phyloP scores from a whole-genome alignment of 2,888 invertebrate species.

The Athetis lepigone region DNA sequence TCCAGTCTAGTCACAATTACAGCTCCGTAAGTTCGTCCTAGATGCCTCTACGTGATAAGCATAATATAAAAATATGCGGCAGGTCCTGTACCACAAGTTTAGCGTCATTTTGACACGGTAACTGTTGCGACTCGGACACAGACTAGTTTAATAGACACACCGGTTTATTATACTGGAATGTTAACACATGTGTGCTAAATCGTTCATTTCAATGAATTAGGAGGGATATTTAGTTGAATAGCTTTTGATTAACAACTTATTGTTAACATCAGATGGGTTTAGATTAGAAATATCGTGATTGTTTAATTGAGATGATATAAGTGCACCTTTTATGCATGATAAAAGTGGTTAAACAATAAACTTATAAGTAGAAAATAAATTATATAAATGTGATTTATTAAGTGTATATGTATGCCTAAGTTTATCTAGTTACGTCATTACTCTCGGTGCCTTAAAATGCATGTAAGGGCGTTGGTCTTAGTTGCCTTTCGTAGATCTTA shows the following conservation, averaged over 20 bases:
- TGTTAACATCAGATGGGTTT: background rate
- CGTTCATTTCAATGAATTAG: constrained; percentile 2
- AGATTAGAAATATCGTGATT: no score
- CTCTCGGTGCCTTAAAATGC: no score
- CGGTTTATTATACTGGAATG: constrained; percentile 12
- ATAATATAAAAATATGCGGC: constrained; percentile 65
- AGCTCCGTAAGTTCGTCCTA: constrained; percentile 24
- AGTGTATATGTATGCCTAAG: no score
- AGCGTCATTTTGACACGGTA: constrained; percentile 52
- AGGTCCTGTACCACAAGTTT: constrained; percentile 48
- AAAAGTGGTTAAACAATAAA: no score
- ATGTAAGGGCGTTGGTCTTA: no score
- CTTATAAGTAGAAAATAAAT: no score
- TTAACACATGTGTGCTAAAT: constrained; percentile 14
- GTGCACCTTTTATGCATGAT: no score
- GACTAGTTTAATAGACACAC: constrained; percentile 21
- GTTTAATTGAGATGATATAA: no score
- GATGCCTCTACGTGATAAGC: constrained; percentile 68
- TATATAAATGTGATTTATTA: no score
- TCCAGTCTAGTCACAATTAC: background rate
- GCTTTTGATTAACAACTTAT: constrained; percentile 7
- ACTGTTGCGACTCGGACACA: constrained; percentile 12
- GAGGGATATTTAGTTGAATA: constrained; percentile 7
- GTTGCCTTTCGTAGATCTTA: no score
- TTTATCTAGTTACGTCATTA: no score